These are phyloP conservation scores for Drosophila azteca DNA, from an alignment of 1,140 invertebrate genomes.

Conservation along the genomic window DNA sequence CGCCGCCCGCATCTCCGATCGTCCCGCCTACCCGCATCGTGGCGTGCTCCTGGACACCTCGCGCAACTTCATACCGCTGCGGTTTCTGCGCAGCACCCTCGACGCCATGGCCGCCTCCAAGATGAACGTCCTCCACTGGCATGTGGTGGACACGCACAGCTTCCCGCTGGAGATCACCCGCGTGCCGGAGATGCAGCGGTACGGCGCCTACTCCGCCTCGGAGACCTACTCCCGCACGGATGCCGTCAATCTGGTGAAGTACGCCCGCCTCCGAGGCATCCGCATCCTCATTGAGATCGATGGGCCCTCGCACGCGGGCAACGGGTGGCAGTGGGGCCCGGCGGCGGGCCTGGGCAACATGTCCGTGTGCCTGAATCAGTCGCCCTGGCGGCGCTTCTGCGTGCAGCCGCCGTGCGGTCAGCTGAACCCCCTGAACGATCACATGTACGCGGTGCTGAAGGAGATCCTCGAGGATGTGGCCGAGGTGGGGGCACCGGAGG, in stretches of 20 bases:
- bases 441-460: slow-evolving; percentile 88
- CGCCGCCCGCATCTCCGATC: slow-evolving; percentile 86
- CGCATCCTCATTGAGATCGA: slow-evolving; percentile 93
- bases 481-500: slow-evolving; percentile 85
- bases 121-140: slow-evolving; percentile 94
- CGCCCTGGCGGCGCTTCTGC: slow-evolving; percentile 90
- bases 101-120: slow-evolving; percentile 93
- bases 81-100: slow-evolving; percentile 87
- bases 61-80: slow-evolving; percentile 89
- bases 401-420: slow-evolving; percentile 94
- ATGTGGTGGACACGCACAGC: slow-evolving; percentile 92
- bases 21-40: slow-evolving; percentile 88
- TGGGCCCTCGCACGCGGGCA: slow-evolving; percentile 92
- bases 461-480: slow-evolving; percentile 89
- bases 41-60: slow-evolving; percentile 91
- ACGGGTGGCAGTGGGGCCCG: slow-evolving; percentile 92
- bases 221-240: slow-evolving; percentile 90
- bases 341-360: slow-evolving; percentile 88
- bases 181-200: slow-evolving; percentile 90
- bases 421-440: slow-evolving; percentile 91
- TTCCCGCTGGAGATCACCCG: slow-evolving; percentile 90
- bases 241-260: slow-evolving; percentile 88
- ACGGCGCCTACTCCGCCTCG: slow-evolving; percentile 88
- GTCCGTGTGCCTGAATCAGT: slow-evolving; percentile 89
- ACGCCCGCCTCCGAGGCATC: slow-evolving; percentile 89